These are phyloP conservation scores for Zeugodacus cucurbitae DNA, from an alignment of 1,140 invertebrate genomes.

Conservation along the genomic window DNA sequence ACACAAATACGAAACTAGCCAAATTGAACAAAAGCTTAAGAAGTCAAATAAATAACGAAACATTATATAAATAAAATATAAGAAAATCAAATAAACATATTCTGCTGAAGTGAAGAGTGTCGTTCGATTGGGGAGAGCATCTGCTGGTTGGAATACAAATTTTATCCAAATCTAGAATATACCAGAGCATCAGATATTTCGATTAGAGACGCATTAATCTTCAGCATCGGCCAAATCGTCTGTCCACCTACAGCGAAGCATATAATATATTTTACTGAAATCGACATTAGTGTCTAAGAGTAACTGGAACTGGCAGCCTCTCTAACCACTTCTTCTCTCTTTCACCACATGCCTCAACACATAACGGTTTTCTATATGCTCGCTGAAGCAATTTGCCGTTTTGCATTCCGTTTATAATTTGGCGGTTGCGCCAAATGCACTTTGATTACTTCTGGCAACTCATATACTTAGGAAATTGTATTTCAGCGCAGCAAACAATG, in stretches of 20 bases:
- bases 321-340: neutral
- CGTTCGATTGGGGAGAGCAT: neutral
- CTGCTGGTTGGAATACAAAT: neutral
- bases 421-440: no score
- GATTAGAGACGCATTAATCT: slow-evolving; percentile 30
- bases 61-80: neutral
- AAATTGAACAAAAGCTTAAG: neutral
- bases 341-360: neutral
- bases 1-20: no score
- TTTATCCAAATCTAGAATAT: neutral
- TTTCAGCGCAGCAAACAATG: no score
- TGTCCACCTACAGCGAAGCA: neutral
- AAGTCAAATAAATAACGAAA: neutral
- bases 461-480: no score
- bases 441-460: no score
- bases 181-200: neutral
- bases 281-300: neutral
- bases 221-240: neutral
- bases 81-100: neutral
- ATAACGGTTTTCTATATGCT: no score
- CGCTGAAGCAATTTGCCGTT: no score
- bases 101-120: neutral
- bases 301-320: neutral
- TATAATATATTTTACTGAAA: neutral
- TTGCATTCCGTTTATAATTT: no score